These are phyloP conservation scores for Tortrix viridana DNA, from an alignment of 2,888 invertebrate species.

Conservation along the genomic window DNA sequence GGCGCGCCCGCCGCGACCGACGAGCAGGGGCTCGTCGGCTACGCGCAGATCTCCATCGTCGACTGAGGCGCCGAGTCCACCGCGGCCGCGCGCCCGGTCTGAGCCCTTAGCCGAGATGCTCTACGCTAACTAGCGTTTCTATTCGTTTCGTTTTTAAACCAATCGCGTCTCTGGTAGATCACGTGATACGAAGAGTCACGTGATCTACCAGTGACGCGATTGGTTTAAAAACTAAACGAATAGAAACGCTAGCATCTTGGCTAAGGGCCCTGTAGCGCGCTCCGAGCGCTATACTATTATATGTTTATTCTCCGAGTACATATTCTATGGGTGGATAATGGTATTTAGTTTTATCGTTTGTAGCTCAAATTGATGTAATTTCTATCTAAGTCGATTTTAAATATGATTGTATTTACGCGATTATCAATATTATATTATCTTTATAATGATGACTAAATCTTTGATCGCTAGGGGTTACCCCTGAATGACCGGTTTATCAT, in stretches of 20 bases:
- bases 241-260: too few relatives aligned
- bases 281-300: constrained; percentile 43
- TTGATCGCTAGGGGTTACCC: too few relatives aligned
- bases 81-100: too few relatives aligned
- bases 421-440: neutral
- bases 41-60: constrained; percentile 97
- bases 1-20: constrained; percentile 90
- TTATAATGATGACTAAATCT: neutral
- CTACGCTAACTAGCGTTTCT: too few relatives aligned
- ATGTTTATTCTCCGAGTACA: constrained; percentile 54
- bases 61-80: constrained; percentile 82
- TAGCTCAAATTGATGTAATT: constrained; percentile 72
- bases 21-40: constrained; percentile 97
- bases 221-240: too few relatives aligned
- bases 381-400: constrained; percentile 70
- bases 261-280: too few relatives aligned
- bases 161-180: too few relatives aligned
- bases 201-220: too few relatives aligned
- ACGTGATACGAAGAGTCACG: too few relatives aligned
- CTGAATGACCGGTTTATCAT: too few relatives aligned
- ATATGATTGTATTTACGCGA: constrained; percentile 65
- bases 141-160: too few relatives aligned
- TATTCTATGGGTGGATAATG: constrained; percentile 73
- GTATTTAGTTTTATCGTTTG: constrained; percentile 60
- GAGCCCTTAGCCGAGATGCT: too few relatives aligned